Evolutionary conservation across 2,113 vertebrate genomes (phyloP), one percentile per base, ranked within the genome.

Genomic region (Tretioscincus oriximinensis): DNA sequence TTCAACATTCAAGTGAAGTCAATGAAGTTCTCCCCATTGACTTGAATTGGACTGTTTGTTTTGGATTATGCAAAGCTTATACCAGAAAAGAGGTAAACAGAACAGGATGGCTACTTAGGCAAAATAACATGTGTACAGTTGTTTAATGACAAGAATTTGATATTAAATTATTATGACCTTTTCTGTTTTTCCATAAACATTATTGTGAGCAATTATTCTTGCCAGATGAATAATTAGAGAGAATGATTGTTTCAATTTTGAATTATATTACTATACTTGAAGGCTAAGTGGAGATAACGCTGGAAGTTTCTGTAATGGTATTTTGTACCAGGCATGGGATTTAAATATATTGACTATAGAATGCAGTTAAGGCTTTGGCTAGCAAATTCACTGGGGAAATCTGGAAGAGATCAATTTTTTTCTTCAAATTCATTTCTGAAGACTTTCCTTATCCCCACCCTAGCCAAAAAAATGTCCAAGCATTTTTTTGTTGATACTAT

Each of bases 21-120:
- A 88, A 81, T 77, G 86, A 66, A 22, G 88, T 51, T 80, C 73
- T 85, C 86, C 76, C 78, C 0, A 10, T 51, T 84, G 63, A 88
- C 28, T 89, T 85, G 64, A 86, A 85, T 51, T 81, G 88, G 63
- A 70, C 69, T 80, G 26, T 73, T 68, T 35, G 41, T 74, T 83
- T 84, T 0, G 21, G 77, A 79, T 71, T 84, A 60, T 21, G 20
- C 71, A 66, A 66, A 71, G 47, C 84, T 61, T 31, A 66, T 51
- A 66, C 8, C 66, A 0, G 0, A 2, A 5, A 29, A 64, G n/a
- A 11, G 1, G 10, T 75, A 73, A 88, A 78, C 81, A 51, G 65
- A 80, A 69, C 20, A 74, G 31, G 7, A 54, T 67, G 26, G n/a
- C 1, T 81, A 84, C 49, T 61, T 35, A 6, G 35, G 73, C 82